These are phyloP conservation scores for Drosophila mulleri DNA, from an alignment of 2,888 invertebrate genomes.

Conservation along the genomic window DNA sequence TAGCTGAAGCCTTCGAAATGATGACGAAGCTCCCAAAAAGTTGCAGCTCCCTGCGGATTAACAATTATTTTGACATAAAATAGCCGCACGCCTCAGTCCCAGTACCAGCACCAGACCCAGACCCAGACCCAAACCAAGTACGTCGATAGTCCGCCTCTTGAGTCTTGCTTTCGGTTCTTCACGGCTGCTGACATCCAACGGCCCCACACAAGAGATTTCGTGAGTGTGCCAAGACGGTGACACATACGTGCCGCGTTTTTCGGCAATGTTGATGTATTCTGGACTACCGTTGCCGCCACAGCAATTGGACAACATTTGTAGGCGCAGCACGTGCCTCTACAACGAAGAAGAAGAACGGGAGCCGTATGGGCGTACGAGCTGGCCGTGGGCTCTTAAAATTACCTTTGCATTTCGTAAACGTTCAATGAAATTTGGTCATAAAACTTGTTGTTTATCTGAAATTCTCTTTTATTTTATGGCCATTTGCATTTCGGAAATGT, in stretches of 20 bases:
- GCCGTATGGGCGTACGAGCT: conserved; percentile 26
- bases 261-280: conserved; percentile 54
- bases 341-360: neutral
- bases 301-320: conserved; percentile 62
- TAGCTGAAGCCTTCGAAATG: conserved; percentile 21
- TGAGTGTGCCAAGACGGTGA: conserved; percentile 63
- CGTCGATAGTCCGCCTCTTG: conserved; percentile 21
- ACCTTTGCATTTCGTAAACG: conserved; percentile 64
- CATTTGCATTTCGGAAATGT: conserved; percentile 65
- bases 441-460: conserved; percentile 70
- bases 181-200: conserved; percentile 33
- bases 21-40: conserved; percentile 58
- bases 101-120: conserved; percentile 1
- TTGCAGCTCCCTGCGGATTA: conserved; percentile 61
- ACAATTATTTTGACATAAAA: conserved; percentile 80
- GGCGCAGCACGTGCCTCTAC: conserved; percentile 58
- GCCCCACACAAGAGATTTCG: conserved; percentile 57
- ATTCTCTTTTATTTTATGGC: conserved; percentile 33
- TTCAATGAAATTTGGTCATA: conserved; percentile 72
- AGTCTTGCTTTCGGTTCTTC: conserved; percentile 14
- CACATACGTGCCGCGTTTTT: conserved; percentile 62
- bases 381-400: conserved; percentile 31
- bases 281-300: conserved; percentile 66
- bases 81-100: conserved; percentile 53
- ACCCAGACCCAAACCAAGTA: neutral